Evolutionary conservation across 2,113 vertebrate species (phyloP).

Genomic region (Paraplagusia blochii): DNA sequence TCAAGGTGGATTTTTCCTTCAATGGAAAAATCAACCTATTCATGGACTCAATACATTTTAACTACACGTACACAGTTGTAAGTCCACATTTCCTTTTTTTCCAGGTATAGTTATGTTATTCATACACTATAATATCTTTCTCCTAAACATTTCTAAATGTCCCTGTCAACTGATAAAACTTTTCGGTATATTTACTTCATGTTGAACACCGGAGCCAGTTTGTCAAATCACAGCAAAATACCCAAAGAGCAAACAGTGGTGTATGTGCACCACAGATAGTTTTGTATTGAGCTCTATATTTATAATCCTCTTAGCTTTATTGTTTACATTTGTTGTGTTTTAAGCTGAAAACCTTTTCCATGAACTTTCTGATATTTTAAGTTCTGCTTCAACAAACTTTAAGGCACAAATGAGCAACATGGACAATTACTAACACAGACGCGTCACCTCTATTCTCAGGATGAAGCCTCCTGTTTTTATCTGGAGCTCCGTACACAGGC

Average conservation of each 20-base stretch:
- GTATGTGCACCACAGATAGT: conserved; percentile 45
- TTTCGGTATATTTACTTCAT: too few species aligned
- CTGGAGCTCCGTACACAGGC: conserved; percentile 63
- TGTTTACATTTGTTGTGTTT: conserved; percentile 43
- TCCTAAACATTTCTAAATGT: too few species aligned
- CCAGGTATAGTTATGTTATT: too few species aligned
- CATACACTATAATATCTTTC: too few species aligned
- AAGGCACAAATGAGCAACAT: conserved; percentile 38
- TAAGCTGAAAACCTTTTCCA: conserved; percentile 34
- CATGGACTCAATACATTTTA: too few species aligned
- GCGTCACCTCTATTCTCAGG: conserved; percentile 57
- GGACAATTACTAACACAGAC: conserved; percentile 52
- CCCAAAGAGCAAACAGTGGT: conserved; percentile 38
- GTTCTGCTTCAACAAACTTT: conserved; percentile 18
- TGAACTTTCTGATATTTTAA: background rate
- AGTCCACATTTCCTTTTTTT: too few species aligned
- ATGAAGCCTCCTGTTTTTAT: conserved; percentile 67
- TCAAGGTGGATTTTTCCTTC: too few species aligned
- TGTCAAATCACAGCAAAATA: conserved; percentile 41
- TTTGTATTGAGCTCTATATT: conserved; percentile 50
- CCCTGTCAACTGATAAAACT: too few species aligned
- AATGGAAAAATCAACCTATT: too few species aligned
- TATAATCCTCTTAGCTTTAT: conserved; percentile 59
- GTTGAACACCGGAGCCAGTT: conserved; percentile 4
- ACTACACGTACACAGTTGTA: too few species aligned